Conservation (phyloP, 2,888 invertebrate genomes). For the Xestia sexstrigata region DNA sequence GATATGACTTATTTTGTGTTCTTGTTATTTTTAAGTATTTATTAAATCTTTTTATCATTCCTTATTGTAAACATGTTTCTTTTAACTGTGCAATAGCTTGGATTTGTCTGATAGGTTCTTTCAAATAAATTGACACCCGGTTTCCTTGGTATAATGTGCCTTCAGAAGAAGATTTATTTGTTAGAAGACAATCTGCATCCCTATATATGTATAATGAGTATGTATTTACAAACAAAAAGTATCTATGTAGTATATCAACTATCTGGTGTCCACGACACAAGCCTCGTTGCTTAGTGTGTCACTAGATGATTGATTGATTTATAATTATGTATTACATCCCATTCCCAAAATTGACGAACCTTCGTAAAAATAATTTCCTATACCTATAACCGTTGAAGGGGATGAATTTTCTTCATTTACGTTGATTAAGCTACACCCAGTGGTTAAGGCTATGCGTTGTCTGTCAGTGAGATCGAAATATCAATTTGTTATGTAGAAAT, state of each 20-base stretch:
- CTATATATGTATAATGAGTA: no score
- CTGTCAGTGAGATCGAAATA: not conserved
- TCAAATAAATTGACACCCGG: not conserved
- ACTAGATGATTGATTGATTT: no score
- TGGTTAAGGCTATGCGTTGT: not conserved
- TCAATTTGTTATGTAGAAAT: not conserved
- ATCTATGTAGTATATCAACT: no score
- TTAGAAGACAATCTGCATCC: not conserved
- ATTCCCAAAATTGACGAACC: not conserved
- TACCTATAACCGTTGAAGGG: no score
- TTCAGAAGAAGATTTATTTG: not conserved
- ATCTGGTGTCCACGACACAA: no score
- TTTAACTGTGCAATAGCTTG: not conserved
- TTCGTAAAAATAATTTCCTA: no score
- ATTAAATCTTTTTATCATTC: not conserved
- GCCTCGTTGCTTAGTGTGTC: no score
- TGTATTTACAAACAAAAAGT: no score
- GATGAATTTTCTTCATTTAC: not conserved
- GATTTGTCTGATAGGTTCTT: not conserved
- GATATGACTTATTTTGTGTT: no score
- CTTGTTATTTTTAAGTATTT: not conserved
- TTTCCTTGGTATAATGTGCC: not conserved
- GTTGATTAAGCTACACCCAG: not conserved
- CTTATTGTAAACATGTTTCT: no score
- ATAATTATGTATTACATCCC: not conserved